Evolutionary conservation across 2,888 invertebrate genomes (phyloP), one percentile per base, ranked within the genome.

Genomic region (Pocota personata): DNA sequence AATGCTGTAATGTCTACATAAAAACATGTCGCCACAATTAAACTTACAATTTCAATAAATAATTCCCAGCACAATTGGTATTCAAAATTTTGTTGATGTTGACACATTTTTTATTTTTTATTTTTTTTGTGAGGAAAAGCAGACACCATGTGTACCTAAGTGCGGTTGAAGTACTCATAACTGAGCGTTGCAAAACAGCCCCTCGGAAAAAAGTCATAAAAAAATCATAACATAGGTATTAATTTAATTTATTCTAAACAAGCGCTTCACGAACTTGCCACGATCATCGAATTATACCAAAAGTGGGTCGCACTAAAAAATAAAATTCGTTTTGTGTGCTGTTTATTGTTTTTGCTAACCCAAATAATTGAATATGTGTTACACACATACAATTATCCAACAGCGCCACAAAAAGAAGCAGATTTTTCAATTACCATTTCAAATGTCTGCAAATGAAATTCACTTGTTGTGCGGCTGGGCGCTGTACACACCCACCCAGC

Each of bases 361-460:
- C 37, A 76, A 75, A 84, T 84, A 79, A 80, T 71, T 69, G 79
- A 79, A 83, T 64, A 57, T 75, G 27, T 69, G 79, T 62, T 73
- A 67, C 73, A 83, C 62, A 79, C 48, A n/a, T n/a, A 73, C 67
- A 73, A 73, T 79, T 75, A 79, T 69, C 35, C 83, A 75, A 84
- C 55, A 69, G 19, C 50, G 60, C 30, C 52, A 60, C 50, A 82
- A 55, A 76, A 82, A 71, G 62, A 60, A 80, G 62, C 75, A 58
- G 55, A 76, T 82, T 86, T 86, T 86, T 82, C 82, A 84, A 84
- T 86, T 76, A 86, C 66, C 76, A 86, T 86, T 86, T 72, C 16
- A 80, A 80, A 77, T 82, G 82, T 86, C 82, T 86, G 86, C 77
- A 82, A 86, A 86, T 86, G 82, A 82, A 82, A 86, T 77, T 82